These are phyloP conservation scores for Panopea generosa DNA, from an alignment of 2,888 invertebrate species.

Conservation along the genomic window DNA sequence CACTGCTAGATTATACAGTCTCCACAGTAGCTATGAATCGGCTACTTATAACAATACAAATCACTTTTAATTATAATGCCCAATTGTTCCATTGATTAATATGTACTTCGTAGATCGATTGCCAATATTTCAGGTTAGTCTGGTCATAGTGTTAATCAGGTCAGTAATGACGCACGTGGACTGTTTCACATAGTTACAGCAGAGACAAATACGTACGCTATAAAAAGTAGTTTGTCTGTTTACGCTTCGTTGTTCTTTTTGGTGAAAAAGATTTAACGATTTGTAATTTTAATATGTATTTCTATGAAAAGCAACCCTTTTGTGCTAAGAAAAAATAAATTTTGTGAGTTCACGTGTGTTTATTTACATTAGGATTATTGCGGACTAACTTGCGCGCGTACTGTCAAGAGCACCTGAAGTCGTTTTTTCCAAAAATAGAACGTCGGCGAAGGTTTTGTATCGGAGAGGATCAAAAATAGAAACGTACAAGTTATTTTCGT, in stretches of 20 bases:
- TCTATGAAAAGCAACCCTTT: no score
- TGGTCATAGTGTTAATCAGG: conserved; percentile 55
- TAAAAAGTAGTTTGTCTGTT: conserved; percentile 36
- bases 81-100: conserved; percentile 27
- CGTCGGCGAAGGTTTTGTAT: conserved; percentile 60
- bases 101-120: conserved; percentile 25
- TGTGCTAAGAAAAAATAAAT: no score
- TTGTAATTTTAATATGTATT: no score
- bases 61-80: conserved; percentile 17
- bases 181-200: conserved; percentile 58
- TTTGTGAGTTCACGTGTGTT: not conserved
- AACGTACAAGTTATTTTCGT: conserved; percentile 64
- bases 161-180: conserved; percentile 63
- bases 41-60: conserved; percentile 20
- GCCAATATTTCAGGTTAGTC: conserved; percentile 38
- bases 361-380: conserved; percentile 13
- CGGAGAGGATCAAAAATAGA: conserved; percentile 64
- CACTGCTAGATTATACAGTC: not conserved
- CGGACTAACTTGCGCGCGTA: conserved; percentile 46
- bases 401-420: conserved; percentile 54
- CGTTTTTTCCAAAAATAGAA: conserved; percentile 63
- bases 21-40: conserved; percentile 4
- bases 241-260: not conserved
- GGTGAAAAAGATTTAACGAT: no score
- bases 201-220: conserved; percentile 15